A percentile compares a stretch with the other conserved stretches of the same genome.
These are phyloP conservation scores for Centropus bengalensis DNA, from an alignment of 2,113 vertebrate species.

Conservation along the genomic window DNA sequence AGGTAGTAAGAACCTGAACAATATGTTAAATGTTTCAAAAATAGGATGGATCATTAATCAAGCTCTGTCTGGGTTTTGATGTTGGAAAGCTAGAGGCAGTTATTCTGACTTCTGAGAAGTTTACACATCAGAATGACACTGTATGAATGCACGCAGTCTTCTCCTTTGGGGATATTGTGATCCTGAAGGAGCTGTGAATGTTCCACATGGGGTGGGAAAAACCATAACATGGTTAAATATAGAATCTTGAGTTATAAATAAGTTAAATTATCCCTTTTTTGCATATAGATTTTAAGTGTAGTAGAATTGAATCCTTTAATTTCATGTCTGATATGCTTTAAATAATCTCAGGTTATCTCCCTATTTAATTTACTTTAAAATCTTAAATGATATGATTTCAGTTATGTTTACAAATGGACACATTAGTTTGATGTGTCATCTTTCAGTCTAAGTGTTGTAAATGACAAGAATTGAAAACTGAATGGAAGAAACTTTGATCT, in stretches of 20 bases:
- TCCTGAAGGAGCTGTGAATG: neutral
- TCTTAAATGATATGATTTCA: neutral
- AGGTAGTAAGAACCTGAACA: neutral
- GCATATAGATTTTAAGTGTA: neutral
- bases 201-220: neutral
- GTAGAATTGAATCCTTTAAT: neutral
- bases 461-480: neutral
- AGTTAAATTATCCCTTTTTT: neutral
- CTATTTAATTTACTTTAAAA: neutral
- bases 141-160: too few species aligned
- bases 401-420: fast-evolving
- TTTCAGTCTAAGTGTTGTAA: neutral
- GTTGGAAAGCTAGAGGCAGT: neutral
- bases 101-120: neutral
- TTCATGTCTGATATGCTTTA: neutral
- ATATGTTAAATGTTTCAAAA: neutral
- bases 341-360: neutral
- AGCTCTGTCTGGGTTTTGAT: neutral
- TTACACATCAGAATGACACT: neutral
- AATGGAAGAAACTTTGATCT: neutral
- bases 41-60: neutral
- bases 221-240: neutral
- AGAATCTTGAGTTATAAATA: neutral
- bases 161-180: neutral
- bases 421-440: neutral